phyloP scores from a whole-genome alignment of 2,113 vertebrate genomes.

The Perca schrenkii region DNA sequence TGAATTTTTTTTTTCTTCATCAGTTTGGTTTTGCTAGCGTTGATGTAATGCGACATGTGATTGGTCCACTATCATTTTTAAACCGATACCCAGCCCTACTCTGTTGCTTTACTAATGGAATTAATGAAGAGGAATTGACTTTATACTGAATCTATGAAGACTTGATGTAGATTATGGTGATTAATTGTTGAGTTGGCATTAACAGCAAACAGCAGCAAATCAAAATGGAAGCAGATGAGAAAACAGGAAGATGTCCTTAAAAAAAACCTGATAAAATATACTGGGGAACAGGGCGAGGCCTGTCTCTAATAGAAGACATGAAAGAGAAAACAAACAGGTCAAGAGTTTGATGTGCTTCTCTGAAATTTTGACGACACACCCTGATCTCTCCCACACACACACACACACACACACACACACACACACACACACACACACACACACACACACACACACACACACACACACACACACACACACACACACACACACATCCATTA shows the following conservation, averaged over 20 bases:
- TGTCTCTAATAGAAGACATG: background rate
- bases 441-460: conserved; percentile 22
- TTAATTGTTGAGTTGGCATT: background rate
- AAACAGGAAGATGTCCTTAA: background rate
- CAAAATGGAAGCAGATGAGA: conserved; percentile 12
- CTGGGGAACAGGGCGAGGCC: background rate
- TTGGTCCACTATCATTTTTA: too few relatives aligned
- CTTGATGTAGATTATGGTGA: background rate
- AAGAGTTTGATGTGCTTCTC: conserved; percentile 34
- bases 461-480: too few relatives aligned
- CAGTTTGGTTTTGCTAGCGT: too few relatives aligned
- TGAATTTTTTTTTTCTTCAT: too few relatives aligned
- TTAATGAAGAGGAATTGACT: background rate
- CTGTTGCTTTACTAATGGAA: background rate
- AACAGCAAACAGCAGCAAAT: background rate
- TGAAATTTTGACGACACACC: conserved; percentile 38
- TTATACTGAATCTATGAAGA: background rate
- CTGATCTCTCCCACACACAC: conserved; percentile 19
- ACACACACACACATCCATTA: conserved; percentile 36
- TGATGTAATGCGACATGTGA: too few relatives aligned
- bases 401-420: conserved; percentile 25
- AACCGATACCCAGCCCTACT: background rate
- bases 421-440: conserved; percentile 18
- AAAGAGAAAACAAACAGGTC: conserved; percentile 44
- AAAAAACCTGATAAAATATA: background rate